Conservation (phyloP, 1,140 invertebrate genomes). For the Lethocerus indicus region DNA sequence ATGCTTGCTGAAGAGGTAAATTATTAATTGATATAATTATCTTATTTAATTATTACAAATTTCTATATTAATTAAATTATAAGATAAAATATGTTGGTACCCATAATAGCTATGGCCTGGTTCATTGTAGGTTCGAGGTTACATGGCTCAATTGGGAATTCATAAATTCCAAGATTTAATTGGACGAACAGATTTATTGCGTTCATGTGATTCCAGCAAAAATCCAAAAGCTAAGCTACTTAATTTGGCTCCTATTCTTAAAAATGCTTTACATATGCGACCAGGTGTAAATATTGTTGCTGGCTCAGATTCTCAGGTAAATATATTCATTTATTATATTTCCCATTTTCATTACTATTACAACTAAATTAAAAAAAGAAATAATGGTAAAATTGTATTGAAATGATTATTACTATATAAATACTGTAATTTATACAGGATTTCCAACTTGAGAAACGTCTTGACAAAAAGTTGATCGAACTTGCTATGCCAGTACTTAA, state of each 20-base stretch:
- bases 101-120: background rate
- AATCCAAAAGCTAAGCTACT: constrained; percentile 69
- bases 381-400: no score
- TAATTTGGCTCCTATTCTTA: constrained; percentile 70
- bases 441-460: constrained; percentile 76
- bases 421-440: constrained; percentile 37
- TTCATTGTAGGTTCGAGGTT: constrained; percentile 44
- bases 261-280: constrained; percentile 74
- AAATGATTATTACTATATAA: background rate
- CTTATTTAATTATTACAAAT: background rate
- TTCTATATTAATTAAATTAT: background rate
- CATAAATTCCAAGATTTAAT: constrained; percentile 82
- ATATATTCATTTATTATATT: background rate
- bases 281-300: constrained; percentile 84
- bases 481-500: constrained; percentile 55
- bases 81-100: background rate
- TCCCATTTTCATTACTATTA: no score
- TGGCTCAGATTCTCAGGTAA: constrained; percentile 53
- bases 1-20: constrained; percentile 89
- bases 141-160: constrained; percentile 85
- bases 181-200: constrained; percentile 81
- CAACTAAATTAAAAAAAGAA: no score
- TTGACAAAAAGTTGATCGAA: constrained; percentile 74
- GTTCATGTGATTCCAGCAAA: constrained; percentile 33
- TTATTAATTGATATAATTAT: background rate